Evolutionary conservation across 2,797 vertebrate genomes (phyloP), one percentile per base, ranked within the genome.

Genomic region (Cheirogaleus major): DNA sequence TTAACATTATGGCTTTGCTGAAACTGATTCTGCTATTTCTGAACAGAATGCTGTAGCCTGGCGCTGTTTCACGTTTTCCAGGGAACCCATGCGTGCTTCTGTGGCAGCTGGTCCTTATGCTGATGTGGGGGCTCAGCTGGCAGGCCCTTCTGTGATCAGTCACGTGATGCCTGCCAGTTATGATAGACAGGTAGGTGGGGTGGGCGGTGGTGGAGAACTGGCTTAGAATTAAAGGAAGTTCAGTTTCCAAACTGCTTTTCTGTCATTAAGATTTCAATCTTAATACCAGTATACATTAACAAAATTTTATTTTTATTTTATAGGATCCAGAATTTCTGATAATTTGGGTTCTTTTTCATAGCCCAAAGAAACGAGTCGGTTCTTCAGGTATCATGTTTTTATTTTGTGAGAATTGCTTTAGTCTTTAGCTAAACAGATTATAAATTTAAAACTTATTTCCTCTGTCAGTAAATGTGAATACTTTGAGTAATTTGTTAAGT

Each of bases 31-130:
- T 89, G 81, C 18, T 22, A 0, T 97, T 93, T 88, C 79, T 94
- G 50, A 48, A 22, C 97, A 99, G 99, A 99, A 99, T 82, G 99
- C 99, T 15, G 96, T 99, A 82, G 99, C 99, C 32, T 99, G 99
- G 99, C 99, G 99, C 96, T 99, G 99, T 98, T 99, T 99, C 97
- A 99, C 99, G 0, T 99, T 99, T 97, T 99, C 99, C 75, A 99
- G 99, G 98, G 99, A 99, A 23, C 99, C 99, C 6, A 80, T 99
- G 95, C 95, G 97, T 72, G 55, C 96, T 92, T 98, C 98, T 69
- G 82, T 98, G 78, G 99, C 99, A 82, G 95, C 89, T 23, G 41
- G 95, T 0, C 95, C 99, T 48, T 98, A 98, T n/a, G 97, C 96
- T 45, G 98, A 98, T 70, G 97, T 98, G 75, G 82, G 98, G 94